Base-by-base conservation (phyloP, 2,113 vertebrate genomes). In the Siphamia tubifer region DNA sequence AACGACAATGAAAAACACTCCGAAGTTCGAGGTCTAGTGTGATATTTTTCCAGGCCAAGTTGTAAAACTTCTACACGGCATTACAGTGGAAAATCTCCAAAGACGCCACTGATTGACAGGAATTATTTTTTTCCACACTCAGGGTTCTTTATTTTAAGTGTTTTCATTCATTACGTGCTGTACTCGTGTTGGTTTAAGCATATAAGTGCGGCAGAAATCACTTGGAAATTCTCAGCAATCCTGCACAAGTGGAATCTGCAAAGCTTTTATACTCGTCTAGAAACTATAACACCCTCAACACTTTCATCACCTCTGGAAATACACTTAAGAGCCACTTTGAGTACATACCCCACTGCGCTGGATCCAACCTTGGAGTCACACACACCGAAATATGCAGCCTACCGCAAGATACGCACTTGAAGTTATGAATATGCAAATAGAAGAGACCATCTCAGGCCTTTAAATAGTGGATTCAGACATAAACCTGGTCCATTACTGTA, bases 321-420 rank as follows among this genome's bases (percentile, higher is more conserved):
- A 39, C 67, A 72, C 64, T 54, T 58, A 34, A 67, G 55, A 69
- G 51, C 23, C 31, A 54, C 54, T 82, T 15, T 48, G 43, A 61
- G 39, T 31, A 34, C 36, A 62, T 47, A 48, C 34, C 56, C 58
- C 48, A 43, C 28, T 49, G 39, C 0, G 6, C 48, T 15, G 30
- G 24, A 11, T 57, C 40, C 12, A 65, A 42, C 53, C 71, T 67
- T 23, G 21, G 7, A 55, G 24, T 28, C 17, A 25, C 64, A 62
- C 64, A n/a, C 1, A 28, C 39, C 52, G n/a, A n/a, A 63, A 69
- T 48, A 39, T 15, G 51, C 25, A 15, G 49, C 44, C 39, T 57
- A 36, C 21, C 73, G 45, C 30, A 63, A 52, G 24, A 71, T 52
- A 35, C 27, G 60, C 44, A 30, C 36, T 21, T 23, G 25, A 56